Evolutionary conservation across 1,140 invertebrate genomes (phyloP), one percentile per base, ranked within the genome.

Genomic region (Aphidius ervi): DNA sequence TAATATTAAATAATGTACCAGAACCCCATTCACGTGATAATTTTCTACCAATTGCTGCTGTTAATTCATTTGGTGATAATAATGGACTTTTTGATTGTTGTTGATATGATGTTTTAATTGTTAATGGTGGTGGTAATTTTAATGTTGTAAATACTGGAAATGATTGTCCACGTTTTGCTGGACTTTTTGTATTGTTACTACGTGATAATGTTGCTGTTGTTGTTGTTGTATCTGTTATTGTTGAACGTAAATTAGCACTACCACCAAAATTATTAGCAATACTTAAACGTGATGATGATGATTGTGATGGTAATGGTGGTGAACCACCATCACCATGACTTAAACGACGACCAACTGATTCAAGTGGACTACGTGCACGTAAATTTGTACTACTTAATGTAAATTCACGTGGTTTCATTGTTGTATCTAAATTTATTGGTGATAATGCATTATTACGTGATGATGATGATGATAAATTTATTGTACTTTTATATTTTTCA

Each of bases 351-450:
- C 78, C 78, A 0, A 80, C 78, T 0, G 75, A 73, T 39, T 80
- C 78, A 31, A 80, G 50, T 0, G 78, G 78, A 50, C 77, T 79
- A 0, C 78, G 68, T 1, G 76, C 77, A 9, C 77, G 56, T 0
- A 80, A 66, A 62, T 80, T 80, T 1, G 76, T 79, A 42, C 66
- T 80, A 63, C 77, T 79, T 5, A 80, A 59, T 0, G 78, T 80
- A 49, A 79, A 80, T 10, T 80, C 77, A 40, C 70, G 67, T 0
- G 77, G 77, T 23, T 78, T 79, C 63, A 76, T 76, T 0, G 71
- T 65, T 0, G 70, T 61, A 5, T 80, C 77, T 7, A 76, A 62
- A 41, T 66, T 76, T 6, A 76, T 61, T 5, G 75, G 74, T 0
- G 76, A 75, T 2, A 80, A 49, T 5, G 75, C 77, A 31, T 31